Base-by-base conservation (phyloP, 1,140 invertebrate genomes). In the Galleria mellonella region DNA sequence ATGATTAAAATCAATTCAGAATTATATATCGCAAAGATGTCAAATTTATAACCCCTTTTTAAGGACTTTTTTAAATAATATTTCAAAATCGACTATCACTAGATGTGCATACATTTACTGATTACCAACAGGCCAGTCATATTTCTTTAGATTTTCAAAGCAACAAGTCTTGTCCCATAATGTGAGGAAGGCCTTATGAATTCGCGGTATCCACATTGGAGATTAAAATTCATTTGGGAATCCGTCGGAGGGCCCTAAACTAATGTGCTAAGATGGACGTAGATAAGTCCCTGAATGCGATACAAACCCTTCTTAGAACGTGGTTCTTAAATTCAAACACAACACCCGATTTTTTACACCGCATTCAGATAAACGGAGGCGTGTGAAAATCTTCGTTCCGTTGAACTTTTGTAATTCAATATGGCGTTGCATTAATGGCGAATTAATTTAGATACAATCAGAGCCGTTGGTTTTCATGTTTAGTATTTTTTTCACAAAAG, bases 181-280 rank as follows among this genome's bases (percentile, higher is more conserved):
- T 23, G 17, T 23, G 17, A 3, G 17, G 12, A 14, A 8, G 27
- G 37, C 11, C 40, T 51, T 50, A 55, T 51, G 45, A 40, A 47
- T 62, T 64, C 55, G 55, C 53, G 41, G 57, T 64, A 62, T 40
- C 46, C 33, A 33, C 17, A 30, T 32, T 36, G 6, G 38, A 53
- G 47, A 61, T 68, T 64, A 52, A 64, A 59, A 68, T 57, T 62
- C 43, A 62, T 68, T 64, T 47, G 47, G 47, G 48, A 43, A 49
- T 49, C 32, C 11, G 27, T 45, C 41, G 37, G 35, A 28, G 39
- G 40, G 33, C 38, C 50, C 49, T 59, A 47, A 68, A 62, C 54
- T 53, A 68, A 62, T 57, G 55, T 53, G 50, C 33, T 30, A 38
- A 59, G 62, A 64, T 64, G 51, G 43, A 36, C 42, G 29, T 1